Base-by-base conservation (phyloP, 1,140 invertebrate species). In the Gryllus bimaculatus region DNA sequence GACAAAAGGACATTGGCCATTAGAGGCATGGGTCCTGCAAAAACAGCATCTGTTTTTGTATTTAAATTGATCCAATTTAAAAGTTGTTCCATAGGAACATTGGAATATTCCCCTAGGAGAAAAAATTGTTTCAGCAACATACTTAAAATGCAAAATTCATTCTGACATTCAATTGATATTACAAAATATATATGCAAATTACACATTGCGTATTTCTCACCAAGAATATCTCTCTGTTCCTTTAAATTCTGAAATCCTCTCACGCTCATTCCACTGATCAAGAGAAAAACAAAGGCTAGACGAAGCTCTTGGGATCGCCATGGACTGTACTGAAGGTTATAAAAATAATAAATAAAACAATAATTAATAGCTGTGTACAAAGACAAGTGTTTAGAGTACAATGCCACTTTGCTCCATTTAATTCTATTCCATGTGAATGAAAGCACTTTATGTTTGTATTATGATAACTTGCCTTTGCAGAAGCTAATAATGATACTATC, bases 11-110 rank as follows among this genome's bases (percentile, higher is more conserved):
- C 83, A 79, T 93, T 92, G 0, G 94, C 93, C 90, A 94, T 93
- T 8, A 93, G 86, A 8, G 94, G 92, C 94, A 96, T 95, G 80
- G 94, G 91, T 47, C 94, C 94, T 81, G 93, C 93, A 89, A 96
- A 95, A 26, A 91, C 91, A 39, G 91, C 91, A 8, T 84, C 86
- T 73, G 84, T 81, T 6, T 85, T 83, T 1, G 93, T 93, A 79
- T 90, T 88, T 0, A 82, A 81, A 47, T 89, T 88, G 76, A 96
- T 90, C 94, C 94, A 96, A 54, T 90, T 87, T 47, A 96, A 87
- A 48, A 96, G 84, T 82, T 93, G 88, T 85, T 96, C 94, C 81
- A 93, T 88, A 10, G 89, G 87, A 48, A 90, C 85, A 83, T 94
- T 92, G 79, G 87, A 90, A 82, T 92, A 94, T 83, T 93, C 92